A percentile compares a stretch with the other conserved stretches of the same genome.
These are phyloP conservation scores for Gymnodraco acuticeps DNA, from an alignment of 2,797 vertebrate genomes.

Conservation along the genomic window DNA sequence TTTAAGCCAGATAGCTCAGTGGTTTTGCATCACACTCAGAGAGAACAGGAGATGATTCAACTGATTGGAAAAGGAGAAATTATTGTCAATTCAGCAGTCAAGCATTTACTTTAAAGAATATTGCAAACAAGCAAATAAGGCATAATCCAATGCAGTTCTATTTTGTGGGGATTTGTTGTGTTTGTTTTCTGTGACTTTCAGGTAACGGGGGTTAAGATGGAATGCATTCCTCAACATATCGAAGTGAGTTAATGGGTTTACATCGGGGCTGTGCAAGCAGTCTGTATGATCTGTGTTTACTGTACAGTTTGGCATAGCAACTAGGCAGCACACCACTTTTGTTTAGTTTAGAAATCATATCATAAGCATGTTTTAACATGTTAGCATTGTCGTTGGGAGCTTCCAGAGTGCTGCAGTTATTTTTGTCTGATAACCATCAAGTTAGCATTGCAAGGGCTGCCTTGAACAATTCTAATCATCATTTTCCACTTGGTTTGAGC, in stretches of 20 bases:
- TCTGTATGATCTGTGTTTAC: neutral
- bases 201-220: neutral
- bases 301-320: neutral
- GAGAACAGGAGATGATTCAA: constrained; percentile 10
- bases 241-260: neutral
- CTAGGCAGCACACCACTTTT: too few species aligned
- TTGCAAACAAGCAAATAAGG: neutral
- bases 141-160: neutral
- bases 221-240: neutral
- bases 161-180: neutral
- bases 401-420: too few species aligned
- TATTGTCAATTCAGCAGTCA: constrained; percentile 6
- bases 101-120: neutral
- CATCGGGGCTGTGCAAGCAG: neutral
- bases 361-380: neutral
- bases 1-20: constrained; percentile 10
- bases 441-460: too few species aligned
- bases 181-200: neutral
- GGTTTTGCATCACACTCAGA: neutral
- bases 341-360: neutral
- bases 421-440: too few species aligned
- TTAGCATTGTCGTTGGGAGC: neutral
- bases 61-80: neutral
- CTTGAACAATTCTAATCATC: too few species aligned
- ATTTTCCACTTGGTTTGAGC: too few species aligned